phyloP scores from a whole-genome alignment of 2,113 vertebrate species.

The Lepisosteus oculatus region DNA sequence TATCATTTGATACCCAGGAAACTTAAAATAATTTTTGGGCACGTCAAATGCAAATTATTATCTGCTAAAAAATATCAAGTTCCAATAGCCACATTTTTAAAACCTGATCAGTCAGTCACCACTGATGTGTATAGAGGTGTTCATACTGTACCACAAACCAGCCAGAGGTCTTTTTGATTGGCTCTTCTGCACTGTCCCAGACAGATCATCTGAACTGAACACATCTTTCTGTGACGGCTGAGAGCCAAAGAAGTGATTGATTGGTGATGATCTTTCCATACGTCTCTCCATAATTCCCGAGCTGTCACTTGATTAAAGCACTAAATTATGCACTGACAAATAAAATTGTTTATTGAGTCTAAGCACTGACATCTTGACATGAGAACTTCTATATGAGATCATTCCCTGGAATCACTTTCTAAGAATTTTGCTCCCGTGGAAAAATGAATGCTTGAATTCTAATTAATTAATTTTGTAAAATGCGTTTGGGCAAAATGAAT shows the following conservation, averaged over 20 bases:
- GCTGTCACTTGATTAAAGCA: background rate
- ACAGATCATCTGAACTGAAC: too few species aligned
- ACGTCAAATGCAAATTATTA: too few species aligned
- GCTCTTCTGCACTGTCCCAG: background rate
- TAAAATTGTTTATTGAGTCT: background rate
- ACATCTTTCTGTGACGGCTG: background rate
- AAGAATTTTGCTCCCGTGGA: too few species aligned
- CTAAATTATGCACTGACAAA: slow-evolving; percentile 5
- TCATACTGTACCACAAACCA: background rate
- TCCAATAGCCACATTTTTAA: too few species aligned
- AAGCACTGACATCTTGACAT: background rate
- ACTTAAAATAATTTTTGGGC: background rate
- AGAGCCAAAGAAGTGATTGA: background rate
- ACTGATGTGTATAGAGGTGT: background rate
- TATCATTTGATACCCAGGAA: background rate
- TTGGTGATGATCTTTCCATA: background rate
- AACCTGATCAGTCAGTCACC: too few species aligned
- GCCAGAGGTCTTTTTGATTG: background rate
- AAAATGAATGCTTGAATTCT: too few species aligned
- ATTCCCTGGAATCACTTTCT: too few species aligned
- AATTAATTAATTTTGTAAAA: too few species aligned
- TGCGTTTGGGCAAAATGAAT: too few species aligned
- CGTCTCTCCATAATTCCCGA: background rate
- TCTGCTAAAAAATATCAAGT: too few species aligned
- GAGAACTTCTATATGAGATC: too few species aligned